Conservation (phyloP, 2,888 invertebrate species). For the Trachelus tabidus region DNA sequence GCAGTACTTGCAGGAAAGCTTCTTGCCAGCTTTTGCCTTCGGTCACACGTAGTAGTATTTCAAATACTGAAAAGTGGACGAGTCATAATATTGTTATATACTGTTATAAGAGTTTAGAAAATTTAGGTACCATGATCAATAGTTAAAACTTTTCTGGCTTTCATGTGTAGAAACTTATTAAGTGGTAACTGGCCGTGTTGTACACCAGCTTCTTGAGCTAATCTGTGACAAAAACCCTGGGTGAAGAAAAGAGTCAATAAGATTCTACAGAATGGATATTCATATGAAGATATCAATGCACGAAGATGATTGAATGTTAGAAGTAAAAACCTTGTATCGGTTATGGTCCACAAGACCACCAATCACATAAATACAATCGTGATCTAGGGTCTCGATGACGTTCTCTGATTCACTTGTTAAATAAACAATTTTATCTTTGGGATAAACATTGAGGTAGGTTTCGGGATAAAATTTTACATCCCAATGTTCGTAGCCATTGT, state of each 20-base stretch:
- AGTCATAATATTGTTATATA: conserved; percentile 2
- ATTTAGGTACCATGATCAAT: conserved; percentile 88
- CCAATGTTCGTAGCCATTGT: conserved; percentile 93
- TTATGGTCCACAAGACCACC: conserved; percentile 99
- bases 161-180: conserved; percentile 89
- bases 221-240: conserved; percentile 85
- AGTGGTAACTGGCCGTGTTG: conserved; percentile 89
- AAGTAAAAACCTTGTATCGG: conserved; percentile 79
- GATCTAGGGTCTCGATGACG: conserved; percentile 79
- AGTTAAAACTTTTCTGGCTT: conserved; percentile 91
- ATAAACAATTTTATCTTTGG: conserved; percentile 85
- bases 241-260: conserved; percentile 14
- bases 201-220: conserved; percentile 83
- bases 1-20: conserved; percentile 80
- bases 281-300: background rate
- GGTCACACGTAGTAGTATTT: conserved; percentile 81
- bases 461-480: conserved; percentile 82
- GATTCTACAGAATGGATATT: background rate
- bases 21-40: conserved; percentile 85
- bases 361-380: conserved; percentile 88
- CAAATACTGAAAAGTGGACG: conserved; percentile 77
- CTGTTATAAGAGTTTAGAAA: background rate
- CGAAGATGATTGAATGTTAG: conserved; percentile 1
- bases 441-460: conserved; percentile 77
- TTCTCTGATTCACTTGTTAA: conserved; percentile 95